phyloP scores from a whole-genome alignment of 2,888 invertebrate genomes.

The Callinectes sapidus region DNA sequence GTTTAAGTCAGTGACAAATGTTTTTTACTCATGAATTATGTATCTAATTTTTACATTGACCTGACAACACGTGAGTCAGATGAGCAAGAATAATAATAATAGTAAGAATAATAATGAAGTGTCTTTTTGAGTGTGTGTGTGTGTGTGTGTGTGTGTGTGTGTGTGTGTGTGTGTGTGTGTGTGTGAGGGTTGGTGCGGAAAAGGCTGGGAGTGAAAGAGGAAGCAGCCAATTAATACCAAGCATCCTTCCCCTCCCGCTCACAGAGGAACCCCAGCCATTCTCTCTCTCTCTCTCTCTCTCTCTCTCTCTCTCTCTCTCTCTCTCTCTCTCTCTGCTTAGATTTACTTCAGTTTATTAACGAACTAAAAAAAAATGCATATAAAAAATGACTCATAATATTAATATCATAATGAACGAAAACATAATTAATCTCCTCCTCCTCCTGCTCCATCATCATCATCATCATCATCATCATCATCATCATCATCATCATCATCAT shows the following conservation, averaged over 20 bases:
- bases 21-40: background rate
- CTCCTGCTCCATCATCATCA: background rate
- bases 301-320: constrained; percentile 2
- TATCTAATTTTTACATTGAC: background rate
- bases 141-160: constrained; percentile 14
- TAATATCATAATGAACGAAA: no score
- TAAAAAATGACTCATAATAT: no score
- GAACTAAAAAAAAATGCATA: no score
- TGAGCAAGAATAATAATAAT: background rate
- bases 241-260: background rate
- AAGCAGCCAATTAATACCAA: constrained; percentile 10
- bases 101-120: no score
- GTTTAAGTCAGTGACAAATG: background rate
- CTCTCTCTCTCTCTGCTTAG: background rate
- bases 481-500: no score
- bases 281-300: constrained; percentile 26
- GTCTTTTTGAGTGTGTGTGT: constrained; percentile 25
- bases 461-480: background rate
- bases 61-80: background rate
- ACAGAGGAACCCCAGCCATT: background rate
- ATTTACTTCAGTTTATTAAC: no score
- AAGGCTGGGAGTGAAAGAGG: background rate
- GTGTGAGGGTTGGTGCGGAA: background rate
- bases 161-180: constrained; percentile 27
- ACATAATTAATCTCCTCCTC: no score